Evolutionary conservation across 2,797 vertebrate genomes (phyloP), one percentile per base, ranked within the genome.

Genomic region (Parotocinclus haroldoi): DNA sequence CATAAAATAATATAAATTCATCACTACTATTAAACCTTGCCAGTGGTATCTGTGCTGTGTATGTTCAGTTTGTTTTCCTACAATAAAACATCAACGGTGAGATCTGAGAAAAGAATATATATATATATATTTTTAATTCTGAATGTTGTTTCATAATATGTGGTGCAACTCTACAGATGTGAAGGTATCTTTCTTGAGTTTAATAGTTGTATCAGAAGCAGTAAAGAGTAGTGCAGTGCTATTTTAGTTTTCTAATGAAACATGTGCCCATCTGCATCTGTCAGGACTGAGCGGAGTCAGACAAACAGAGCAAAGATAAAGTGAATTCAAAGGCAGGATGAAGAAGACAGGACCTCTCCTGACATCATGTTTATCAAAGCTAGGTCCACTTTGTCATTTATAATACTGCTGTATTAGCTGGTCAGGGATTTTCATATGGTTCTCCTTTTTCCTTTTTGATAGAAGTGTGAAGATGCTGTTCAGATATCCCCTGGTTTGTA

Each of bases 201-300:
- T 27, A 27, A 27, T 19, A 74, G 68, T 72, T 73, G 69, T 52
- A 9, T 84, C 73, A 76, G 66, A 58, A 58, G 81, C 54, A 63
- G 66, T 65, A 68, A 59, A 72, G 76, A 82, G 74, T 71, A 66
- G 58, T 45, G 65, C 48, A 7, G 66, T 45, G 79, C 77, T 88
- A 85, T 88, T 89, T 80, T 88, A 75, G 68, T 78, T 81, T 80
- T 73, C 79, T 4, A 59, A 71, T 70, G 75, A 68, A 76, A 79
- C 58, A 78, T 76, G 73, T 19, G 56, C 64, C 66, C 63, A 76
- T 76, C 74, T 83, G 81, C 75, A 79, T 76, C 58, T 69, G 79
- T 87, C 81, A 84, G 81, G 82, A 79, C 80, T 74, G 81, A 82
- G 81, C 74, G 75, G 75, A 76, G 66, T 58, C 68, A 82, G 77